Percentiles rank a stretch among this genome's conserved stretches.
phyloP scores from a whole-genome alignment of 2,797 vertebrate genomes.

The Sphenodon punctatus region DNA sequence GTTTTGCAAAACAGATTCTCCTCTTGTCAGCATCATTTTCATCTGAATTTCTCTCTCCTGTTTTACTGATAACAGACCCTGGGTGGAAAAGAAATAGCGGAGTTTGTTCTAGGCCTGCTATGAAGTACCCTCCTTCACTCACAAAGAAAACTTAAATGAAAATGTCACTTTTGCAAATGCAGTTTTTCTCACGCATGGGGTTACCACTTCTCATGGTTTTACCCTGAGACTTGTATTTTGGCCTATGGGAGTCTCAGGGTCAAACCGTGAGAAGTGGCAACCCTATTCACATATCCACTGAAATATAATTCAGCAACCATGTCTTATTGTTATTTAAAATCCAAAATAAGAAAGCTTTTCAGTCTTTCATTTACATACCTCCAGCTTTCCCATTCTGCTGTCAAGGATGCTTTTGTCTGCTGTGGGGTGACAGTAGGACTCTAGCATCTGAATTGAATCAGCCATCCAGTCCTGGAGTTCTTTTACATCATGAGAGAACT shows the following conservation, averaged over 20 bases:
- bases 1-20: conserved; percentile 93
- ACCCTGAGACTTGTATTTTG: too few relatives aligned
- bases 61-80: conserved; percentile 88
- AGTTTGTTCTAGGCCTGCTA: not conserved
- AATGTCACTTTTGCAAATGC: not conserved
- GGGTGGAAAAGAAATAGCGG: not conserved
- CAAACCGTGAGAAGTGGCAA: not conserved
- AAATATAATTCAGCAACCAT: not conserved
- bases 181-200: too few relatives aligned
- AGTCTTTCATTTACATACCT: conserved; percentile 77
- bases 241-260: not conserved
- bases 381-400: conserved; percentile 91
- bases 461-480: conserved; percentile 94
- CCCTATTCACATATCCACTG: not conserved
- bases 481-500: conserved; percentile 89
- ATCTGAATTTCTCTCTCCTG: conserved; percentile 97
- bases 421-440: conserved; percentile 86
- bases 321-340: not conserved
- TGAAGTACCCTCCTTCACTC: not conserved
- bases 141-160: not conserved
- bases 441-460: conserved; percentile 86
- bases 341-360: not conserved
- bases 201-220: too few relatives aligned
- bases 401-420: conserved; percentile 91
- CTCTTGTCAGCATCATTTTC: conserved; percentile 91